phyloP scores from a whole-genome alignment of 2,797 vertebrate species.

The Gallinago stenura region DNA sequence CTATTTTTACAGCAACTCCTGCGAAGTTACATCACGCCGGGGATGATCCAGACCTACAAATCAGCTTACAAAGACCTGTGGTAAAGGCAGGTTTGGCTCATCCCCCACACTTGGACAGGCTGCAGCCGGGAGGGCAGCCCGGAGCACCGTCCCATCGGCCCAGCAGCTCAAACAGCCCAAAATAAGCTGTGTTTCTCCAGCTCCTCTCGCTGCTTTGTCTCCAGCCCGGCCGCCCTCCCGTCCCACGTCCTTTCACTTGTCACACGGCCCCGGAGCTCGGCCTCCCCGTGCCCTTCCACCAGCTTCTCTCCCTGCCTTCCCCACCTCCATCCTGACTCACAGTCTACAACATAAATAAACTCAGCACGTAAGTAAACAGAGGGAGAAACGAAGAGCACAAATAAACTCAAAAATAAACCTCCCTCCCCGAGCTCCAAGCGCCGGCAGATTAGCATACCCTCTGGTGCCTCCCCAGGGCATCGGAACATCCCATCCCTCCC shows the following conservation, averaged over 20 bases:
- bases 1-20: constrained; percentile 64
- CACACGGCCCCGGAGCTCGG: neutral
- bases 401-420: constrained; percentile 74
- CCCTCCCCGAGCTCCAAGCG: constrained; percentile 3
- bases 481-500: neutral
- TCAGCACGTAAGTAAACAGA: constrained; percentile 77
- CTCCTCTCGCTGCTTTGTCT: constrained; percentile 33
- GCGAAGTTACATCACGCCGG: constrained; percentile 52
- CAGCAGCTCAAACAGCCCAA: neutral
- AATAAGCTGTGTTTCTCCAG: constrained; percentile 40
- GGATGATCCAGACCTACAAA: constrained; percentile 69
- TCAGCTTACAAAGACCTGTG: constrained; percentile 55
- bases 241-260: constrained; percentile 49
- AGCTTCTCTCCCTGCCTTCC: constrained; percentile 37
- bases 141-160: neutral
- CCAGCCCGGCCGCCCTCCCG: constrained; percentile 4
- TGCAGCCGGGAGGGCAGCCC: constrained; percentile 1
- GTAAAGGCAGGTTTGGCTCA: constrained; percentile 39
- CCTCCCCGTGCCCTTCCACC: constrained; percentile 11
- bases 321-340: constrained; percentile 77
- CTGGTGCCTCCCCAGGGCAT: constrained; percentile 34
- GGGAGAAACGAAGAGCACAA: constrained; percentile 78
- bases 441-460: constrained; percentile 57
- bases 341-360: constrained; percentile 74
- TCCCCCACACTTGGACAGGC: neutral